These are phyloP conservation scores for Merodon equestris DNA, from an alignment of 2,888 invertebrate species.

Conservation along the genomic window DNA sequence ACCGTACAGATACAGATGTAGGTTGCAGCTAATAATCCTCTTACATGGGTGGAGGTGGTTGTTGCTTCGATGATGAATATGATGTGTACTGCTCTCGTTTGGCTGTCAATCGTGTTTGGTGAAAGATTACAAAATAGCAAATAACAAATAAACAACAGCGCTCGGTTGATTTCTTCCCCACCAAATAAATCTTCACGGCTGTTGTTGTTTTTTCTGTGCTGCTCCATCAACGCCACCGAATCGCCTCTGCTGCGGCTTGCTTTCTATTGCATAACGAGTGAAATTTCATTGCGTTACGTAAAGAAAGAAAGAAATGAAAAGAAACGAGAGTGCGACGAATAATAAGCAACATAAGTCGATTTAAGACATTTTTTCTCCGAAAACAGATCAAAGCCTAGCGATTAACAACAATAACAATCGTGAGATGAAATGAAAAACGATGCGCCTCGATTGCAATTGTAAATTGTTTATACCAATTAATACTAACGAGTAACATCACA, in stretches of 20 bases:
- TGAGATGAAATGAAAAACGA: conserved; percentile 4
- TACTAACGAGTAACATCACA: conserved; percentile 4
- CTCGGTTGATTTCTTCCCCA: conserved; percentile 22
- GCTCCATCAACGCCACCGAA: neutral
- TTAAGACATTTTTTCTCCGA: too few species aligned
- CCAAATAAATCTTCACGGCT: conserved; percentile 53
- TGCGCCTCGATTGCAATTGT: conserved; percentile 6
- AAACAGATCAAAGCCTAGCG: too few species aligned
- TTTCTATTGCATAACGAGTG: conserved; percentile 67
- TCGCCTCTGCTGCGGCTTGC: conserved; percentile 23
- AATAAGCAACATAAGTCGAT: conserved; percentile 28
- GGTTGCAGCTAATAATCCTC: conserved; percentile 26
- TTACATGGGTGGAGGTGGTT: conserved; percentile 10
- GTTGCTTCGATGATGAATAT: too few species aligned
- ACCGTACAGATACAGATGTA: conserved; percentile 6
- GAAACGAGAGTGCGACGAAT: conserved; percentile 53
- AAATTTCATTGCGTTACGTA: conserved; percentile 68
- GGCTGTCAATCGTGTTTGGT: conserved; percentile 21
- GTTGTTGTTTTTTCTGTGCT: too few species aligned
- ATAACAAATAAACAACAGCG: conserved; percentile 49
- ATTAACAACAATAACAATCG: conserved; percentile 11
- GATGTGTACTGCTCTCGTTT: neutral
- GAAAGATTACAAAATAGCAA: conserved; percentile 52
- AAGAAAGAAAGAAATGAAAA: conserved; percentile 34
- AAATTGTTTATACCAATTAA: conserved; percentile 52